Conservation (phyloP, 2,113 vertebrate genomes). For the Elephas maximus region DNA sequence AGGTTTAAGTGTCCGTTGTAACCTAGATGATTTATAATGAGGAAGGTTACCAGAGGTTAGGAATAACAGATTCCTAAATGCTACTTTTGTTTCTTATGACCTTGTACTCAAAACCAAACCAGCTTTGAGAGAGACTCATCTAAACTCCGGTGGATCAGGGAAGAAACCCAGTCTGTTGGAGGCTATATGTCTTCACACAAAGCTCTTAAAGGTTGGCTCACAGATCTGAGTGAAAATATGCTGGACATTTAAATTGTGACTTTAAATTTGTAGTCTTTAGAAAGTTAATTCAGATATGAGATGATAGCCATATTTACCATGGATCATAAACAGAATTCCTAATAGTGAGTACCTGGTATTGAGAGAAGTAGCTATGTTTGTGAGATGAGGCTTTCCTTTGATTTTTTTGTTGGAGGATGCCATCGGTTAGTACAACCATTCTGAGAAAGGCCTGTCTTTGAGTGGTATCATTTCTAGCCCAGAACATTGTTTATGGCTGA, state of each 20-base stretch:
- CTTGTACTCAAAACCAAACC: conserved; percentile 13
- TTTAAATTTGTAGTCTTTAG: conserved; percentile 4
- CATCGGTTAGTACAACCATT: not conserved
- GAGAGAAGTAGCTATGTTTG: not conserved
- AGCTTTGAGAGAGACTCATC: not conserved
- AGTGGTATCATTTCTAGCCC: not conserved
- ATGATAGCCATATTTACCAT: not conserved
- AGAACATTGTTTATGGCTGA: not conserved
- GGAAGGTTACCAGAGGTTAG: conserved; percentile 32
- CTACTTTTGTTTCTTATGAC: not conserved
- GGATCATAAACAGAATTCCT: not conserved
- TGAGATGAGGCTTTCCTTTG: not conserved
- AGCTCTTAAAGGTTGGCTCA: not conserved
- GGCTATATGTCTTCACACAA: not conserved
- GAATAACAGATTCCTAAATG: not conserved
- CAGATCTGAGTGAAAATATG: not conserved
- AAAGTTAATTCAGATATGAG: conserved; percentile 34
- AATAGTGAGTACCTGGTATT: not conserved
- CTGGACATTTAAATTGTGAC: not conserved
- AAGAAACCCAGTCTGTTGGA: not conserved
- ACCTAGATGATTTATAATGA: conserved; percentile 22
- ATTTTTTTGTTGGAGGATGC: not conserved
- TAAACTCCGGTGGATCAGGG: not conserved
- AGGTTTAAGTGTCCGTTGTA: not conserved
- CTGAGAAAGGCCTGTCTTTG: not conserved